These are phyloP conservation scores for Apis laboriosa DNA, from an alignment of 1,140 invertebrate species.

Conservation along the genomic window DNA sequence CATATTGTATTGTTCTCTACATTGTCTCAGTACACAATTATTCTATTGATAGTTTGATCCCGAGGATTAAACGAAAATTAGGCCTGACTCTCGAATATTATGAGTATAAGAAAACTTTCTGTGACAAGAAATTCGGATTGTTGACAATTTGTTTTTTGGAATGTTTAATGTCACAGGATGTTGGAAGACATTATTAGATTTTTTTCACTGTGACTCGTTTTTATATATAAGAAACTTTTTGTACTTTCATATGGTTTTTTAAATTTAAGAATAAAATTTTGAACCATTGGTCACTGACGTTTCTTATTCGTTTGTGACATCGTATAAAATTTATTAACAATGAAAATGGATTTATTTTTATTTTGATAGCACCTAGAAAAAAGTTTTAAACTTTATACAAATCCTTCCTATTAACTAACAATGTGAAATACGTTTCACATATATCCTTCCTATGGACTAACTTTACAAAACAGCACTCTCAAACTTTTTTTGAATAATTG, in stretches of 20 bases:
- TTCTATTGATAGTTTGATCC: constrained; percentile 53
- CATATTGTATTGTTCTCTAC: constrained; percentile 22
- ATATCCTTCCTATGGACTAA: constrained; percentile 36
- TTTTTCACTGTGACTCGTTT: constrained; percentile 18
- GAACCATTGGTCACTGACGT: neutral
- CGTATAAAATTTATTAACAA: constrained; percentile 55
- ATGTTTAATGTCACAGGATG: constrained; percentile 55
- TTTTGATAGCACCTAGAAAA: constrained; percentile 44
- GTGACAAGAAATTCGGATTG: constrained; percentile 47
- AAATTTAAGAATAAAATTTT: constrained; percentile 42
- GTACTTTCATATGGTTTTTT: constrained; percentile 49
- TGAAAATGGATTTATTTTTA: constrained; percentile 35
- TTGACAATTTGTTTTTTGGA: constrained; percentile 55
- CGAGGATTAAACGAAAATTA: constrained; percentile 54
- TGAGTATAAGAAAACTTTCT: constrained; percentile 26
- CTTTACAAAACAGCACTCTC: constrained; percentile 38
- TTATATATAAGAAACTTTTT: constrained; percentile 40
- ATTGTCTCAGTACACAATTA: constrained; percentile 50
- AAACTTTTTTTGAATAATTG: constrained; percentile 54
- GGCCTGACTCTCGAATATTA: constrained; percentile 40
- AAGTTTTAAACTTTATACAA: constrained; percentile 27
- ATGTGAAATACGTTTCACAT: neutral
- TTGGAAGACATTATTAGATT: constrained; percentile 49
- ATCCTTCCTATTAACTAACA: constrained; percentile 23
- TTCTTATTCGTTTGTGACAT: constrained; percentile 3